Conservation (phyloP, 2,888 invertebrate species). For the Fragum fragum region DNA sequence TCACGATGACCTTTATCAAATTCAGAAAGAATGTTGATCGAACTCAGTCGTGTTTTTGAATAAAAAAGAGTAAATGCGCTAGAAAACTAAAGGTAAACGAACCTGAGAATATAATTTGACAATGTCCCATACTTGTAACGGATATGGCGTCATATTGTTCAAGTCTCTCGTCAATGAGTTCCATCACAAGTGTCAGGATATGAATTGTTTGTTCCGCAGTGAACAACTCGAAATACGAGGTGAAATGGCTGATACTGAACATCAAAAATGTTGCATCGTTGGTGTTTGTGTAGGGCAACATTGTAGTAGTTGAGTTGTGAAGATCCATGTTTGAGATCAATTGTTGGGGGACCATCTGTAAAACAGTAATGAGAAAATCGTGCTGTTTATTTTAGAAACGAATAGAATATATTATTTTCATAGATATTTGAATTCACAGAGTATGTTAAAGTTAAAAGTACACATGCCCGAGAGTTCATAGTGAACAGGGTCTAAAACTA, state of each 20-base stretch:
- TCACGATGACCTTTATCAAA: too few relatives aligned
- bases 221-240: constrained; percentile 43
- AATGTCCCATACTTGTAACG: constrained; percentile 48
- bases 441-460: too few relatives aligned
- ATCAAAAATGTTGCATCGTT: constrained; percentile 51
- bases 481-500: too few relatives aligned
- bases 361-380: not conserved
- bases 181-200: constrained; percentile 63
- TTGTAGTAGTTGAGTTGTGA: not conserved
- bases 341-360: constrained; percentile 25
- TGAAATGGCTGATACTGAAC: constrained; percentile 48
- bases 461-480: too few relatives aligned
- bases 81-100: too few relatives aligned
- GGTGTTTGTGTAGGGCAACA: constrained; percentile 47
- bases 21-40: too few relatives aligned
- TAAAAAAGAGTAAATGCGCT: too few relatives aligned
- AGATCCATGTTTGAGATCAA: not conserved
- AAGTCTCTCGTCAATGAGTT: constrained; percentile 67
- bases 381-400: too few relatives aligned
- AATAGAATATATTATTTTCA: too few relatives aligned
- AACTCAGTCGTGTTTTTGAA: too few relatives aligned
- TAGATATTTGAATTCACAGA: too few relatives aligned
- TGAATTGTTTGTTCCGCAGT: constrained; percentile 56
- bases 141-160: constrained; percentile 68
- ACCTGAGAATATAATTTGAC: constrained; percentile 68